These are phyloP conservation scores for Euwallacea similis DNA, from an alignment of 1,140 invertebrate genomes.

Conservation along the genomic window DNA sequence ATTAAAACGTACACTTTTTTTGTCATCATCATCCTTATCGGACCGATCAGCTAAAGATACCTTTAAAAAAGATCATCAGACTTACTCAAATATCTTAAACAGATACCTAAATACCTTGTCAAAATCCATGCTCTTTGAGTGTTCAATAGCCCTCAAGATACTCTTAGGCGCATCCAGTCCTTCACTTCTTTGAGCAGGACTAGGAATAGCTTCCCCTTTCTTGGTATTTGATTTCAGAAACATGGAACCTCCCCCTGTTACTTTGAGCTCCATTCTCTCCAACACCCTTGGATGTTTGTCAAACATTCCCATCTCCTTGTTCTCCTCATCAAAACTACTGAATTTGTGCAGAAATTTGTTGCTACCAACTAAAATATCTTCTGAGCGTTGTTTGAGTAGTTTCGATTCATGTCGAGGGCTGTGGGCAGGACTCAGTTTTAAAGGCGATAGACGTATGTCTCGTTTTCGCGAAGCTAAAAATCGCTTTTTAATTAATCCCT, in stretches of 20 bases:
- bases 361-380: conserved; percentile 43
- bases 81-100: not conserved
- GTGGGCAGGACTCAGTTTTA: conserved; percentile 41
- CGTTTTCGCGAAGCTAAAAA: conserved; percentile 43
- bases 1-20: conserved; percentile 71
- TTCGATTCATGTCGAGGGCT: conserved; percentile 43
- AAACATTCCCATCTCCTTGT: conserved; percentile 34
- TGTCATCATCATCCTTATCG: conserved; percentile 64
- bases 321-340: conserved; percentile 49
- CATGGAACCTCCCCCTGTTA: conserved; percentile 65
- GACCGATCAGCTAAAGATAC: conserved; percentile 44
- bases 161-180: conserved; percentile 59
- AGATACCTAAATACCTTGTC: conserved; percentile 43
- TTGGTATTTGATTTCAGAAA: conserved; percentile 70
- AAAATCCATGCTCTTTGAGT: conserved; percentile 47
- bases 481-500: not conserved
- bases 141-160: conserved; percentile 61
- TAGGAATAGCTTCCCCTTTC: conserved; percentile 29
- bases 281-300: conserved; percentile 44
- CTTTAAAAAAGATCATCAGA: not conserved
- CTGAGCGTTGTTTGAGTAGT: conserved; percentile 50
- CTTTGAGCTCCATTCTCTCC: conserved; percentile 51
- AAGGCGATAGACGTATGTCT: conserved; percentile 46
- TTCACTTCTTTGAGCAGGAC: conserved; percentile 35
- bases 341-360: conserved; percentile 46